These are phyloP conservation scores for Equus przewalskii DNA, from an alignment of 2,113 vertebrate species.

Conservation along the genomic window DNA sequence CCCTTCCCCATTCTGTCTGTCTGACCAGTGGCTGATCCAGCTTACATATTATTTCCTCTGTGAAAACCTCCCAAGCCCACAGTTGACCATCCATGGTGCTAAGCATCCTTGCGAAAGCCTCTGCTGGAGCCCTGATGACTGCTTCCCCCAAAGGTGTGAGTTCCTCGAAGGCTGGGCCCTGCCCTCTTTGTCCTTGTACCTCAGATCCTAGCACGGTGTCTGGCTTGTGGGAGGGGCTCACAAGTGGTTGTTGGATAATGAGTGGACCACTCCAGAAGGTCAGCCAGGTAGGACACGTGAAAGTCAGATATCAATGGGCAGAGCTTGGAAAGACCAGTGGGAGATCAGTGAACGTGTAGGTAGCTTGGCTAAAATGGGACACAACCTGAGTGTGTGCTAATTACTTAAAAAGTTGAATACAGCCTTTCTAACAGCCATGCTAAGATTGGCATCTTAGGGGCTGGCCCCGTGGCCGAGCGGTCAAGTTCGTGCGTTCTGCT, in stretches of 20 bases:
- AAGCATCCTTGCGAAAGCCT: not conserved
- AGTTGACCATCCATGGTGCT: not conserved
- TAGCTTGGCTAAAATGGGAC: not conserved
- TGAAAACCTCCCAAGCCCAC: not conserved
- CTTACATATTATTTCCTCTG: not conserved
- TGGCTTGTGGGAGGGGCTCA: not conserved
- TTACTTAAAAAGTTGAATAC: not conserved
- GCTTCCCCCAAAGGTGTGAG: not conserved
- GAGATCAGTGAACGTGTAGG: not conserved
- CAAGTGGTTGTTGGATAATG: not conserved
- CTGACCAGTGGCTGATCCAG: fast-evolving
- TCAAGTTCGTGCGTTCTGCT: no score
- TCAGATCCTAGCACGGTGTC: fast-evolving
- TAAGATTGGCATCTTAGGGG: not conserved
- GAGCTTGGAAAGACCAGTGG: not conserved
- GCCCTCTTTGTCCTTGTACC: not conserved
- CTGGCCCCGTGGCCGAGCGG: no score
- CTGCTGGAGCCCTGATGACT: not conserved
- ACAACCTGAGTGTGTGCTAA: not conserved
- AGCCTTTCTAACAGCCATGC: not conserved
- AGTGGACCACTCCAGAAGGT: not conserved
- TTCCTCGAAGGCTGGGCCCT: not conserved
- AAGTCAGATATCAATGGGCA: not conserved
- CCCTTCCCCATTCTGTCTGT: not conserved
- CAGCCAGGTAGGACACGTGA: not conserved